Evolutionary conservation across 2,113 vertebrate species (phyloP).

Genomic region (mouse (Mus musculus)): DNA sequence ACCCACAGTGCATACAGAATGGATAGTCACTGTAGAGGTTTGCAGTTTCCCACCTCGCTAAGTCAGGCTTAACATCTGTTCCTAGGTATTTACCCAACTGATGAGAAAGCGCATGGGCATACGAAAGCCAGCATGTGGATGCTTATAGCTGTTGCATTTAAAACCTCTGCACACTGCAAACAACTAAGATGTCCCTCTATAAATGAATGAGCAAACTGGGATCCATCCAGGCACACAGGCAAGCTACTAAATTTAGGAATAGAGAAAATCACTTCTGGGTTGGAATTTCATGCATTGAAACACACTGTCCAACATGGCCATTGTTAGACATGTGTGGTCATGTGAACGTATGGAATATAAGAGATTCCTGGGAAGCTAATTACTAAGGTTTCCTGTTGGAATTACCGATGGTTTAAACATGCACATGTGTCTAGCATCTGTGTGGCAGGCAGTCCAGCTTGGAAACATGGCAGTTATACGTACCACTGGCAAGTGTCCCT

Average conservation of each 20-base stretch:
- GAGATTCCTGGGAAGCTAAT: not conserved
- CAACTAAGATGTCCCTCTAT: not conserved
- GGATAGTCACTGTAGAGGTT: not conserved
- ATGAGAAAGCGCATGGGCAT: not conserved
- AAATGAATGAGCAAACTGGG: not conserved
- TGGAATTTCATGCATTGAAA: not conserved
- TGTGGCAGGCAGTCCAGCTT: not conserved
- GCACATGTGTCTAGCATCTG: not conserved
- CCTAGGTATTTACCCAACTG: constrained; percentile 7
- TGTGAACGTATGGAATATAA: not conserved
- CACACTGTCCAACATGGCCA: not conserved
- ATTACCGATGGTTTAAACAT: not conserved
- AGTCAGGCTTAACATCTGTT: not conserved
- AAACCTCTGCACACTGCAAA: not conserved
- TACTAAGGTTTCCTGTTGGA: constrained; percentile 28
- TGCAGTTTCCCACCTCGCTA: not conserved
- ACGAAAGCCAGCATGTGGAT: not conserved
- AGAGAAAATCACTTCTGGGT: not conserved
- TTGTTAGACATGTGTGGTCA: not conserved
- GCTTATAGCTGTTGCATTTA: constrained; percentile 14
- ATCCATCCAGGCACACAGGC: not conserved
- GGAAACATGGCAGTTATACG: not conserved
- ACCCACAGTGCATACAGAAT: not conserved
- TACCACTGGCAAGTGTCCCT: not conserved
- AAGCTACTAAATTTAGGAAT: not conserved